Percentiles rank a stretch among this genome's conserved stretches.
Evolutionary conservation across 2,113 vertebrate genomes (phyloP).

Genomic region (Thalassarche chlororhynchos): DNA sequence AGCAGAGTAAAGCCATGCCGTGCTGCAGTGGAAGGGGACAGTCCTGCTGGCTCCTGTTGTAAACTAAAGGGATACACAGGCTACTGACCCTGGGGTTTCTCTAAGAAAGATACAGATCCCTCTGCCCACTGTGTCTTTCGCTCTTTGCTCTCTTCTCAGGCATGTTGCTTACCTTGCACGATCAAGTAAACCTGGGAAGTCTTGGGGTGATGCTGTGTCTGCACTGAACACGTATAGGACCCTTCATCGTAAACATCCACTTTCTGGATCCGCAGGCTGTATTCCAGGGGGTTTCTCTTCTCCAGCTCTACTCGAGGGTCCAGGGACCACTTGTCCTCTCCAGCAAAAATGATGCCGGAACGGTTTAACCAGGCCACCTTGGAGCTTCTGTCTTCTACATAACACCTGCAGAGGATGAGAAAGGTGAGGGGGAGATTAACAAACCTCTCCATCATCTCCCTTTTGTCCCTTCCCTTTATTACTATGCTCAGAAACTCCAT

Average conservation of each 20-base stretch:
- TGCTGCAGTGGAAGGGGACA: rapidly evolving
- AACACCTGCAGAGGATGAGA: conserved; percentile 82
- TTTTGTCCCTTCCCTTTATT: neutral
- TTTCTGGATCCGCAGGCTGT: conserved; percentile 98
- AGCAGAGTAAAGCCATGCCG: neutral
- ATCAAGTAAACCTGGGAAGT: conserved; percentile 97
- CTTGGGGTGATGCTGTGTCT: conserved; percentile 95
- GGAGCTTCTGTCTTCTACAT: conserved; percentile 96
- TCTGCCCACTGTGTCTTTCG: neutral
- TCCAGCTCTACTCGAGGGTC: conserved; percentile 96
- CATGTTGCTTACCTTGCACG: conserved; percentile 89
- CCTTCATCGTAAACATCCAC: conserved; percentile 98
- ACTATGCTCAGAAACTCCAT: neutral
- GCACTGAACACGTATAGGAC: conserved; percentile 96
- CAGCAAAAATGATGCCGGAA: conserved; percentile 98
- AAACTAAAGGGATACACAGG: neutral
- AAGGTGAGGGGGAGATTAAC: neutral
- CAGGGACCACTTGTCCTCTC: conserved; percentile 98
- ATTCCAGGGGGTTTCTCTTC: conserved; percentile 95
- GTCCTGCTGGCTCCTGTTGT: neutral
- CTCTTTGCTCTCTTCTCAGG: neutral
- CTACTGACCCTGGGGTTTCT: neutral
- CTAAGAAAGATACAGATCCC: neutral
- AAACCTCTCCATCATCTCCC: neutral
- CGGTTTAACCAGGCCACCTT: conserved; percentile 99